These are phyloP conservation scores for Calycopis cecrops DNA, from an alignment of 1,140 invertebrate species.

Conservation along the genomic window DNA sequence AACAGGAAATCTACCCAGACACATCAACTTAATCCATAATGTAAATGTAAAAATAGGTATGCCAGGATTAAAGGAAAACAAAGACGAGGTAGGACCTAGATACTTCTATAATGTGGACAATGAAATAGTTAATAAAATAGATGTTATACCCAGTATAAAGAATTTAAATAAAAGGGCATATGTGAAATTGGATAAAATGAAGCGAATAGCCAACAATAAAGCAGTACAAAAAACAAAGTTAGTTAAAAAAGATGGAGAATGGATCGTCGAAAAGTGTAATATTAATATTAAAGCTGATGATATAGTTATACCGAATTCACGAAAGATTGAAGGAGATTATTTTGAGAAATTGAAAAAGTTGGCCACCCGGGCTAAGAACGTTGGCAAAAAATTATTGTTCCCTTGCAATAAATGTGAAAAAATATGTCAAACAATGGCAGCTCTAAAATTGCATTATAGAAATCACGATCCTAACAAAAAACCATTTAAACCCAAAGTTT, in stretches of 20 bases:
- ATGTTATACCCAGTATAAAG: constrained; percentile 50
- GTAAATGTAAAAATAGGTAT: constrained; percentile 31
- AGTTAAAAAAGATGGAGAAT: constrained; percentile 47
- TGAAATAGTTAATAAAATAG: constrained; percentile 32
- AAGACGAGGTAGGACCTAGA: constrained; percentile 27
- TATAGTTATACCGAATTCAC: constrained; percentile 31
- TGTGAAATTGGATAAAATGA: constrained; percentile 42
- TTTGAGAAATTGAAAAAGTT: constrained; percentile 33
- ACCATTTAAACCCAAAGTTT: constrained; percentile 48
- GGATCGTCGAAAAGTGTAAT: constrained; percentile 43
- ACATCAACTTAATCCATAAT: constrained; percentile 38
- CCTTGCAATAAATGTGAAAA: constrained; percentile 52
- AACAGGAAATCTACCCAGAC: constrained; percentile 28
- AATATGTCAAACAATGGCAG: constrained; percentile 45
- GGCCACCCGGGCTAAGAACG: constrained; percentile 32
- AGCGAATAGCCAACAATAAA: constrained; percentile 30
- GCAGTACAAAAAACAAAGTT: constrained; percentile 41
- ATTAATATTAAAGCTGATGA: constrained; percentile 27
- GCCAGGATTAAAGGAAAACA: constrained; percentile 33
- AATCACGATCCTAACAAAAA: constrained; percentile 44
- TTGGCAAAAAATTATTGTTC: constrained; percentile 42
- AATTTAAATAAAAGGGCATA: constrained; percentile 43
- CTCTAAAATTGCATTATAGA: constrained; percentile 45
- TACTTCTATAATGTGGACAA: constrained; percentile 40
- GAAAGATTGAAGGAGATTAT: constrained; percentile 32